These are phyloP conservation scores for Clusia tigrina DNA, from an alignment of 2,888 invertebrate species.

Conservation along the genomic window DNA sequence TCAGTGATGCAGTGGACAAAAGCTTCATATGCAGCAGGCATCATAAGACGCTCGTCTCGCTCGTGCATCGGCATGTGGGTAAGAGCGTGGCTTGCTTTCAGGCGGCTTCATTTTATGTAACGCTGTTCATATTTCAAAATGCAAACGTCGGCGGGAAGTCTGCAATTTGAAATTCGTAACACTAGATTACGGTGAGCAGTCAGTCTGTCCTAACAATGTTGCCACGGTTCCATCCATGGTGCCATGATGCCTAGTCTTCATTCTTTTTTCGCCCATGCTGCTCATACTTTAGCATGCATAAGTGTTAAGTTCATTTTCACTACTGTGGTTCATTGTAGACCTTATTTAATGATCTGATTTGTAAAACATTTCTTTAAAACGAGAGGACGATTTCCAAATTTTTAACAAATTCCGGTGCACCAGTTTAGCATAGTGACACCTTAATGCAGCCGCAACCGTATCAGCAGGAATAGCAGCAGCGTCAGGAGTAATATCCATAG, in stretches of 20 bases:
- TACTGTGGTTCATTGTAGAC: not conserved
- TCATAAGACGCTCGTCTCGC: no score
- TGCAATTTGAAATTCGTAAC: conserved; percentile 2
- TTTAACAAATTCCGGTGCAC: not conserved
- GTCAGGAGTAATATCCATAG: not conserved
- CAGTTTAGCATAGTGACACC: not conserved
- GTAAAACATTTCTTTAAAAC: not conserved
- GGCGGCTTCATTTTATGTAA: not conserved
- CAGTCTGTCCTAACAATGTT: not conserved
- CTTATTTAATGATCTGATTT: not conserved
- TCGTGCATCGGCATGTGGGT: not conserved
- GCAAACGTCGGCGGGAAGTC: not conserved
- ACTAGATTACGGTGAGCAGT: not conserved
- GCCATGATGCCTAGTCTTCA: no score
- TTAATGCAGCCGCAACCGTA: not conserved
- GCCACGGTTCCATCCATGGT: not conserved
- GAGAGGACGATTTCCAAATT: not conserved
- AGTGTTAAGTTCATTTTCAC: not conserved
- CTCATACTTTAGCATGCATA: not conserved
- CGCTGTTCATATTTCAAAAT: no score
- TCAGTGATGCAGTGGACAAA: no score
- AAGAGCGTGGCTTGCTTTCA: not conserved
- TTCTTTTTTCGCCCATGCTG: not conserved
- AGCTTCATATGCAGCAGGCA: no score
- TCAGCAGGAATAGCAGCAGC: not conserved